Conservation (phyloP, 2,888 invertebrate genomes). For the Temnothorax ravouxi region DNA sequence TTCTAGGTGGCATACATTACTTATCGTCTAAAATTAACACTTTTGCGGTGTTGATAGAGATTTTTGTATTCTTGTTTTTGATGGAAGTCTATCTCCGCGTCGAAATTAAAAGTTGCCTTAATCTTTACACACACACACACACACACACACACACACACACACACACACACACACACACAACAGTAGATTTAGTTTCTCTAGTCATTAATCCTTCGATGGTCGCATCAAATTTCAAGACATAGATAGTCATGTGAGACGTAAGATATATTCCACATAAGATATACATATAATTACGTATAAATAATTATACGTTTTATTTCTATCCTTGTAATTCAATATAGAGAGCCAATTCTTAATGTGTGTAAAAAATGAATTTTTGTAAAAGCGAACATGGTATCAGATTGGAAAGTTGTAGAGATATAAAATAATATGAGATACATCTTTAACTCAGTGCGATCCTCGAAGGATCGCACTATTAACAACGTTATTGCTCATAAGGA, state of each 20-base stretch:
- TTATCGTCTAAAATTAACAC: conserved; percentile 22
- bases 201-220: neutral
- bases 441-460: neutral
- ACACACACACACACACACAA: no score
- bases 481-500: neutral
- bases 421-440: neutral
- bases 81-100: neutral
- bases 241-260: neutral
- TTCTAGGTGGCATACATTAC: conserved; percentile 24
- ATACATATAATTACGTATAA: neutral
- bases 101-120: neutral
- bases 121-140: neutral
- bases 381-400: neutral
- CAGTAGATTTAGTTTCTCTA: neutral
- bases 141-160: no score
- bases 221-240: neutral
- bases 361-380: neutral
- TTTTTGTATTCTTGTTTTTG: neutral
- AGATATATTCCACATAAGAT: neutral
- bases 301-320: neutral
- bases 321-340: neutral
- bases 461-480: neutral
- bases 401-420: neutral
- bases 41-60: neutral
- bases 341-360: neutral